phyloP scores from a whole-genome alignment of 2,888 invertebrate species.

The Drosophila kuntzei region DNA sequence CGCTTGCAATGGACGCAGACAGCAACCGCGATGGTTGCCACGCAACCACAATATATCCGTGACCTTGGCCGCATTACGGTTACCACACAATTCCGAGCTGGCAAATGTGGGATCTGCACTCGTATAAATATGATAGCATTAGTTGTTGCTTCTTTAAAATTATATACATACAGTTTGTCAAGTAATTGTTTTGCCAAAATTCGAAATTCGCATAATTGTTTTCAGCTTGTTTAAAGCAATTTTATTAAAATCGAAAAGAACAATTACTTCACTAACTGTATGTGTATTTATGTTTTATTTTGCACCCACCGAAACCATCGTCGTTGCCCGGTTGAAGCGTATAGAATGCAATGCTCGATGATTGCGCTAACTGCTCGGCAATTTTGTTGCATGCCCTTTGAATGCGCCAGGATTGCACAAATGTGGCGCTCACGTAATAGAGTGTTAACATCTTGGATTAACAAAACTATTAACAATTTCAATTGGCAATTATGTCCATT shows the following conservation, averaged over 20 bases:
- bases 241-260: too few species aligned
- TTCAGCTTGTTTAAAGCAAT: too few species aligned
- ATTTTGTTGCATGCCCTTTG: constrained; percentile 90
- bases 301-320: constrained; percentile 83
- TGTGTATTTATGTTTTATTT: background rate
- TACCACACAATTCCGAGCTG: constrained; percentile 84
- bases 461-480: constrained; percentile 1
- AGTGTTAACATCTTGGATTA: constrained; percentile 88
- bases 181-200: background rate
- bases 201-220: too few species aligned
- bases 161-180: background rate
- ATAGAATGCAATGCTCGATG: constrained; percentile 88
- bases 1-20: constrained; percentile 85
- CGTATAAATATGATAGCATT: constrained; percentile 5
- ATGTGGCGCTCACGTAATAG: constrained; percentile 93
- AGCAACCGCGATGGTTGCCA: constrained; percentile 84
- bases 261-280: background rate
- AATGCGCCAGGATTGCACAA: constrained; percentile 92
- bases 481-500: constrained; percentile 24
- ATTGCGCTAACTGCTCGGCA: constrained; percentile 87
- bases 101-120: constrained; percentile 80
- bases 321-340: constrained; percentile 85
- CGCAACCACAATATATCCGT: constrained; percentile 85
- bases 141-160: constrained; percentile 2
- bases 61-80: constrained; percentile 84